These are phyloP conservation scores for Drosophila arawakana DNA, from an alignment of 1,140 invertebrate species.

Conservation along the genomic window DNA sequence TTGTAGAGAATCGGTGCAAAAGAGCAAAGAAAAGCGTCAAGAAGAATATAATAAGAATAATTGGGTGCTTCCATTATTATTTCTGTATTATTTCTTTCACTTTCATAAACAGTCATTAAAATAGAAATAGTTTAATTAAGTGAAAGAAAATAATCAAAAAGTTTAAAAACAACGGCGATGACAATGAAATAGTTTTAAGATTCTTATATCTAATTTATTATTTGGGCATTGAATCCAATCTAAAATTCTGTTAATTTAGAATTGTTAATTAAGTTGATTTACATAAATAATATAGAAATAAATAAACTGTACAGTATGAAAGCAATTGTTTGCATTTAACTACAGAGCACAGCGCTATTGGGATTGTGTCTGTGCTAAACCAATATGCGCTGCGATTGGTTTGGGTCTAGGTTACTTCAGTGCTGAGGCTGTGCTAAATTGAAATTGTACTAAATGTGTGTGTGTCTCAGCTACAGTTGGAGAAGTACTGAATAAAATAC, in stretches of 20 bases:
- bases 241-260: slow-evolving; percentile 68
- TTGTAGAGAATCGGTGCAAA: slow-evolving; percentile 63
- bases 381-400: neutral
- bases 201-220: slow-evolving; percentile 71
- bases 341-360: neutral
- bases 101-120: slow-evolving; percentile 82
- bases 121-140: slow-evolving; percentile 79
- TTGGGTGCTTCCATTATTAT: slow-evolving; percentile 73
- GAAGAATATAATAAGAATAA: slow-evolving; percentile 27
- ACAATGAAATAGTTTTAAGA: slow-evolving; percentile 57
- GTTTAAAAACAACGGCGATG: slow-evolving; percentile 32
- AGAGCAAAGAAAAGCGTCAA: slow-evolving; percentile 19
- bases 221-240: slow-evolving; percentile 62
- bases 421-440: neutral
- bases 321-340: neutral
- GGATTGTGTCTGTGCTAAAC: slow-evolving; percentile 11
- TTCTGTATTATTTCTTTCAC: slow-evolving; percentile 60
- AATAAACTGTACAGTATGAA: slow-evolving; percentile 23
- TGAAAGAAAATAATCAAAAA: slow-evolving; percentile 37
- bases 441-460: neutral
- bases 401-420: neutral
- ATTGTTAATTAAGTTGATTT: slow-evolving; percentile 43
- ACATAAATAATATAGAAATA: slow-evolving; percentile 34
- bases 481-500: neutral
- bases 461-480: neutral